Base-by-base conservation (phyloP, 2,797 vertebrate species). In the Tapera naevia region DNA sequence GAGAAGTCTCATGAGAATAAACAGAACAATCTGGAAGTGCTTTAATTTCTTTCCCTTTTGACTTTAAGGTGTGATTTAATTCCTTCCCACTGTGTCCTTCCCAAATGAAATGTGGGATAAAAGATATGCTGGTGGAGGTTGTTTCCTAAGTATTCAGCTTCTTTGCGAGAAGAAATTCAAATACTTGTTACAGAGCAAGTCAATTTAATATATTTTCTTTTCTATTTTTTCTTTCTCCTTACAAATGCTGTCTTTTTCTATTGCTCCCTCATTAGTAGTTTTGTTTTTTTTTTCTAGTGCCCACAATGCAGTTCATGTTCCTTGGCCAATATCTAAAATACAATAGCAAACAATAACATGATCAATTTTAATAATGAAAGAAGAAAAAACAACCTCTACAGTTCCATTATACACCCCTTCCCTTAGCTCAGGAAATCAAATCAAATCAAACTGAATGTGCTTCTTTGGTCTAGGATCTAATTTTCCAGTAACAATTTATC, bases 11-110 rank as follows among this genome's bases (percentile, higher is more conserved):
- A 43, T 39, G 76, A 88, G 80, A 86, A 88, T 73, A 93, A 96
- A 93, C 78, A 93, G 79, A 94, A 91, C 73, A 91, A 86, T 92
- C 75, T 96, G 94, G 66, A 94, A 93, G 15, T 2, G 18, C 41
- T 96, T 93, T 73, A 45, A 80, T 70, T 86, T 80, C 72, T 70
- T 86, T 80, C 72, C 39, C 48, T 87, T 91, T 86, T 84, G 56
- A 90, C 93, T 88, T 89, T 25, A 73, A 82, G 75, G 82, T 80
- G 75, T 79, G 72, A 95, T 89, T 92, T 70, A 88, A 94, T 87
- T 89, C 58, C 56, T 86, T 89, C 69, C 73, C 33, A 56, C 61
- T 51, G 30, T 56, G 45, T 72, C 65, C 17, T 89, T 95, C 75
- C 81, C 50, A 84, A 80, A 89, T 56, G 46, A 95, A 91, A 56